These are phyloP conservation scores for Rousettus madagascariensis DNA, from an alignment of 2,797 vertebrate genomes.

Conservation along the genomic window DNA sequence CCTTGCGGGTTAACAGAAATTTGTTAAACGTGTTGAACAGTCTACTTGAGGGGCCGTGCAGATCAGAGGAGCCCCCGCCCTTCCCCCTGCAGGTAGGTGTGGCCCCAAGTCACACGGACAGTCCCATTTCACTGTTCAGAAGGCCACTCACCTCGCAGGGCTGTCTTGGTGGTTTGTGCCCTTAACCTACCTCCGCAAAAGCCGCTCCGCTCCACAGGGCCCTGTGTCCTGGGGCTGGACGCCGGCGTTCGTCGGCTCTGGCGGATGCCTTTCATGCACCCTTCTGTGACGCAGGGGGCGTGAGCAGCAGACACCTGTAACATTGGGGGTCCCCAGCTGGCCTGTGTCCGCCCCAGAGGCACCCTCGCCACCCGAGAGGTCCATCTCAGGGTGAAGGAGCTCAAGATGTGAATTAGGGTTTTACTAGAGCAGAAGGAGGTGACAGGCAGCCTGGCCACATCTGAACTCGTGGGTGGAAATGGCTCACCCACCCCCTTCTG, in stretches of 20 bases:
- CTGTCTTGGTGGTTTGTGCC: background rate
- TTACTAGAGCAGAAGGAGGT: background rate
- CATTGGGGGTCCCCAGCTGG: background rate
- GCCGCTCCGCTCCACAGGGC: background rate
- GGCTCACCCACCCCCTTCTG: too few species aligned
- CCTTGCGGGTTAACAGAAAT: background rate
- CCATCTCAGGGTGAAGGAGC: background rate
- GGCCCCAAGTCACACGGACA: rapidly evolving
- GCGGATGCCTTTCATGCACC: too few species aligned
- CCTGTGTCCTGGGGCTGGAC: rapidly evolving
- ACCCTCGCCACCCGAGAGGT: background rate
- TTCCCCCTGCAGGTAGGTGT: too few species aligned
- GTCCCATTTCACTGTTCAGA: too few species aligned
- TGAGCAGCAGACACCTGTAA: background rate
- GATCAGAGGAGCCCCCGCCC: too few species aligned
- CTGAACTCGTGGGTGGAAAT: background rate
- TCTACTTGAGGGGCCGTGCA: background rate
- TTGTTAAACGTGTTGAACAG: background rate
- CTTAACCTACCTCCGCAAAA: background rate
- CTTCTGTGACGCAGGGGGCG: background rate
- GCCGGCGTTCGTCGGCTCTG: background rate
- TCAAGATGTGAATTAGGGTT: too few species aligned
- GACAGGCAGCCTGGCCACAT: background rate
- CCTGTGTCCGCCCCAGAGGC: background rate
- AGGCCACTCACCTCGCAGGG: too few species aligned